These are phyloP conservation scores for Mystacornis crossleyi DNA, from an alignment of 2,113 vertebrate species.

Conservation along the genomic window DNA sequence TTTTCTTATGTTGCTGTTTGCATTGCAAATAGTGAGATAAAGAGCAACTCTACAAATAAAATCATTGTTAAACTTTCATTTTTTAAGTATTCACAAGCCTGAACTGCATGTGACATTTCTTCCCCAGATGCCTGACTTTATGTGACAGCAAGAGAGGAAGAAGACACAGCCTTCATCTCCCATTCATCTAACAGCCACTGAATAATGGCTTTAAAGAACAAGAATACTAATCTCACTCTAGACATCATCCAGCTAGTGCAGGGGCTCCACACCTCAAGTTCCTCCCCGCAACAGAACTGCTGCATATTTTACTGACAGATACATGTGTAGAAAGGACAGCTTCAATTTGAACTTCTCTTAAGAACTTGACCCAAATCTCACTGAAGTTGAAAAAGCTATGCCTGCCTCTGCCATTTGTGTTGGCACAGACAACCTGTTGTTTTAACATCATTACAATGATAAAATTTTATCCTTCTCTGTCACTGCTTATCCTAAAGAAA, in stretches of 20 bases:
- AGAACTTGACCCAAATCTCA: slow-evolving; percentile 6
- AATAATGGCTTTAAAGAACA: neutral
- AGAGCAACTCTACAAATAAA: neutral
- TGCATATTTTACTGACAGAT: slow-evolving; percentile 1
- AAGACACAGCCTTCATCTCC: neutral
- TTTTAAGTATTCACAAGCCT: neutral
- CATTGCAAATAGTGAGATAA: neutral
- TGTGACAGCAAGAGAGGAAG: neutral
- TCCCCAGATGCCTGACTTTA: neutral
- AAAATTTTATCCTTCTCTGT: neutral
- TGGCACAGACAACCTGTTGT: neutral
- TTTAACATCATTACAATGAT: neutral
- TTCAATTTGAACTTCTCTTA: neutral
- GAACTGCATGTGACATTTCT: neutral
- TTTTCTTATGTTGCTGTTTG: neutral
- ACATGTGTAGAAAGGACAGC: neutral
- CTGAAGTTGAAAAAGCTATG: neutral
- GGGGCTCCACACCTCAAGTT: neutral
- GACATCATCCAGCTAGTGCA: neutral
- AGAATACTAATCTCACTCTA: neutral
- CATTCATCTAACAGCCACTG: neutral
- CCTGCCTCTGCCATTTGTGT: neutral
- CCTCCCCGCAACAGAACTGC: neutral
- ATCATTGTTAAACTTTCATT: neutral
- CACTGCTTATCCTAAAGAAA: neutral